A percentile compares a stretch with the other conserved stretches of the same genome.
phyloP scores from a whole-genome alignment of 2,888 invertebrate genomes.

The Margaritifera margaritifera region DNA sequence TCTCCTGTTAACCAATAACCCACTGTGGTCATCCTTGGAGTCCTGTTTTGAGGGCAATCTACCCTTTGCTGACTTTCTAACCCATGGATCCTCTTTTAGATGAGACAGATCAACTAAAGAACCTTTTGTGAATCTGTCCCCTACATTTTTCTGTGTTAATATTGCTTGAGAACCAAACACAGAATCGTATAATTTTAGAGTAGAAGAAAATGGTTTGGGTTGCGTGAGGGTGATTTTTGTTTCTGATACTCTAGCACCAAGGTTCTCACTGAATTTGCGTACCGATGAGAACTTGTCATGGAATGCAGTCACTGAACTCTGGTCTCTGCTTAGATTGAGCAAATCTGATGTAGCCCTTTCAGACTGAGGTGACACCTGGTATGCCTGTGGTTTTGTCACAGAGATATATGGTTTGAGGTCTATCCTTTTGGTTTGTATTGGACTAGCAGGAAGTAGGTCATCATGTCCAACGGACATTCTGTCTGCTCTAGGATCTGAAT shows the following conservation, averaged over 20 bases:
- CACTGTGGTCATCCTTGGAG: too few species aligned
- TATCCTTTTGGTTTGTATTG: constrained; percentile 29
- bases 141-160: constrained; percentile 42
- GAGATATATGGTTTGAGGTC: constrained; percentile 39
- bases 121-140: constrained; percentile 47
- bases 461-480: constrained; percentile 15
- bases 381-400: constrained; percentile 24
- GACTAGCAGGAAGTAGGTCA: constrained; percentile 13
- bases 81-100: constrained; percentile 56
- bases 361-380: constrained; percentile 8
- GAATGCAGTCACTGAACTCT: constrained; percentile 48
- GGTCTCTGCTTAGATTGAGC: constrained; percentile 26
- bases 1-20: too few species aligned
- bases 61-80: constrained; percentile 18
- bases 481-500: constrained; percentile 23
- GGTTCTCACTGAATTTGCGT: constrained; percentile 43
- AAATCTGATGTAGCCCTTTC: constrained; percentile 5
- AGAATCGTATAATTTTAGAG: constrained; percentile 32
- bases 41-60: too few species aligned
- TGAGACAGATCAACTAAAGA: constrained; percentile 47
- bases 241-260: constrained; percentile 18
- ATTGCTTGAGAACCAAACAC: constrained; percentile 35
- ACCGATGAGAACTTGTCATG: constrained; percentile 45
- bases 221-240: constrained; percentile 33
- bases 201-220: constrained; percentile 37